Base-by-base conservation (phyloP, 2,113 vertebrate genomes). In the Petrocephalus zakoni region DNA sequence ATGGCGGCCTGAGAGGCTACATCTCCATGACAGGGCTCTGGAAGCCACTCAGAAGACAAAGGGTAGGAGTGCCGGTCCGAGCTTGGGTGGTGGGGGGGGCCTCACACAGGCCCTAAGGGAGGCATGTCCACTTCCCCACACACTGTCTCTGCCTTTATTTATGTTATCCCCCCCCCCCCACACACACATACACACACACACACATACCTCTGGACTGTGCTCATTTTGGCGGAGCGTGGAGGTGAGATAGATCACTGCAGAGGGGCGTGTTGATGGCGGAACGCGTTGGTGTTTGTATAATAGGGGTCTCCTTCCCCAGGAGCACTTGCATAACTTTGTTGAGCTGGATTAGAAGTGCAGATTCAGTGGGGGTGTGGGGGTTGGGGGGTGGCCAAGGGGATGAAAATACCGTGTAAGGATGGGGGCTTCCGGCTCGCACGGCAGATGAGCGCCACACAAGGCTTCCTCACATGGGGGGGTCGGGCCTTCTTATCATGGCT, bases 1-100 rank as follows among this genome's bases (percentile, higher is more conserved):
- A 75, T 75, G 34, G 53, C 3, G 5, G 42, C 42, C 53, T 0
- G 0, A 88, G 91, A 92, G 93, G 92, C 91, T 90, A 87, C 91
- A 91, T 90, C 91, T 90, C 93, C 93, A 89, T 0, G 0, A 91
- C 53, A 47, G 90, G 85, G 17, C 75, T 88, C 88, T 0, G 58
- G 90, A 86, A 88, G 90, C 25, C 56, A 29, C 22, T 68, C 82
- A 72, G 49, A 0, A 86, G 88, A 9, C 81, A 51, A 0, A 55
- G 85, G 88, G 81, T 88, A 85, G 13, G 37, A 75, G 88, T 17
- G 17, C 61, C 49, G 47, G 15, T 13, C 25, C 86, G 87, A 87
- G 75, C 88, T 55, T 84, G 89, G 56, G 86, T 93, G 13, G 19
- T 11, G 84, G 51, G 51, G 84, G 51, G 10, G 47, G 21, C 82